These are phyloP conservation scores for Fragum fragum DNA, from an alignment of 2,888 invertebrate genomes.

Conservation along the genomic window DNA sequence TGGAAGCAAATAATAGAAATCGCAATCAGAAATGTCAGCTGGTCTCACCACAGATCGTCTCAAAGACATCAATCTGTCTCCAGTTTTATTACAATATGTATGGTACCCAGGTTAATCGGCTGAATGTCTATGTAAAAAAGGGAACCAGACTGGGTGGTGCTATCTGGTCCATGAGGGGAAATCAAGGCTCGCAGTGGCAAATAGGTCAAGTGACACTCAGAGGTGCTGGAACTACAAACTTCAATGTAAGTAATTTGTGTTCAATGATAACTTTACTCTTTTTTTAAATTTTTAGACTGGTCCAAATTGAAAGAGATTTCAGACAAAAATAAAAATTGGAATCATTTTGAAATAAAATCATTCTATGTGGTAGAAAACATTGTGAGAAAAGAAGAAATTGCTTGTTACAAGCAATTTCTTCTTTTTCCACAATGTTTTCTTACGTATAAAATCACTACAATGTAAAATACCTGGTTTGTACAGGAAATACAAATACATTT, in stretches of 20 bases:
- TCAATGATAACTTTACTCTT: too few relatives aligned
- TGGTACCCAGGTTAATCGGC: conserved; percentile 74
- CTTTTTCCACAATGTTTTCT: too few relatives aligned
- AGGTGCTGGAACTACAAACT: conserved; percentile 21
- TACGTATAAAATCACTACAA: too few relatives aligned
- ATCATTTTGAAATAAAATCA: too few relatives aligned
- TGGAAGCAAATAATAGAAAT: conserved; percentile 87
- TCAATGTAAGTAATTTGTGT: conserved; percentile 36
- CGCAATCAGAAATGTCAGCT: conserved; percentile 71
- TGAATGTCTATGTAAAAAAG: conserved; percentile 69
- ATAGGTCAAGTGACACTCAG: conserved; percentile 72
- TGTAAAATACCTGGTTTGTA: too few relatives aligned
- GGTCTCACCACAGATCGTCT: conserved; percentile 68
- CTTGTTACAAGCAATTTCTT: too few relatives aligned
- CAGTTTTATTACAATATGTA: conserved; percentile 82
- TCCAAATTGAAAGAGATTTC: too few relatives aligned
- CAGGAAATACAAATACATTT: too few relatives aligned
- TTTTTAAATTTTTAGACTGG: too few relatives aligned
- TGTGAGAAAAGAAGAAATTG: too few relatives aligned
- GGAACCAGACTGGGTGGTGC: conserved; percentile 34
- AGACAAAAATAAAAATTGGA: too few relatives aligned
- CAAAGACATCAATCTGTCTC: conserved; percentile 70
- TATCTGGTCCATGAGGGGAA: conserved; percentile 63
- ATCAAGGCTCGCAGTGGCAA: conserved; percentile 73
- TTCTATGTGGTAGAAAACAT: too few relatives aligned